Percentiles rank a stretch among this genome's conserved stretches.
Evolutionary conservation across 2,888 invertebrate genomes (phyloP).

Genomic region (Apodemia hepburni): DNA sequence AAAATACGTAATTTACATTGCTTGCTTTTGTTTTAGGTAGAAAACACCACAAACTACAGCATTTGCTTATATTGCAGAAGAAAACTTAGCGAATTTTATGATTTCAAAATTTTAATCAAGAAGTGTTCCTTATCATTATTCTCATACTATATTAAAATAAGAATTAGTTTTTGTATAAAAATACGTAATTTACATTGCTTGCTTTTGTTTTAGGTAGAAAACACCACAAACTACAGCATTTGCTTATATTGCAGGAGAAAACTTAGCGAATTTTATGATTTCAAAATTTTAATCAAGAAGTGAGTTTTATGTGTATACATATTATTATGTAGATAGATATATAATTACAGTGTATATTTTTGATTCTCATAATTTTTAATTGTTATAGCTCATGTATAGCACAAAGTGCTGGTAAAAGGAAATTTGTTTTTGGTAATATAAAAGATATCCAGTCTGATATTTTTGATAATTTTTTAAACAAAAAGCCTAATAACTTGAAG

Average conservation of each 20-base stretch:
- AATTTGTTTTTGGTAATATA: background rate
- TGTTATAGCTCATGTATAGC: background rate
- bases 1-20: too few relatives aligned
- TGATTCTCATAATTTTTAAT: background rate
- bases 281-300: slow-evolving; percentile 50
- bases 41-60: slow-evolving; percentile 35
- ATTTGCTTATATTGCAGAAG: slow-evolving; percentile 56
- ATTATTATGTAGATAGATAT: too few relatives aligned
- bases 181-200: too few relatives aligned
- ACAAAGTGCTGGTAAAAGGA: background rate
- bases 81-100: slow-evolving; percentile 47
- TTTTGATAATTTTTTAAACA: background rate
- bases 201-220: slow-evolving; percentile 37
- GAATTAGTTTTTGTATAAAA: too few relatives aligned
- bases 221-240: slow-evolving; percentile 39
- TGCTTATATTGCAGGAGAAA: slow-evolving; percentile 56
- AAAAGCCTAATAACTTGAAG: background rate
- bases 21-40: slow-evolving; percentile 37
- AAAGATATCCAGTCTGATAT: background rate
- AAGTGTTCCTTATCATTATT: slow-evolving; percentile 33
- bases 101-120: slow-evolving; percentile 50
- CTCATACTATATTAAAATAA: too few relatives aligned
- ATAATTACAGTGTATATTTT: too few relatives aligned
- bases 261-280: slow-evolving; percentile 47
- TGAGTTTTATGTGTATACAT: slow-evolving; percentile 26